These are phyloP conservation scores for Hemichromis elongatus DNA, from an alignment of 2,113 vertebrate genomes.

Conservation along the genomic window DNA sequence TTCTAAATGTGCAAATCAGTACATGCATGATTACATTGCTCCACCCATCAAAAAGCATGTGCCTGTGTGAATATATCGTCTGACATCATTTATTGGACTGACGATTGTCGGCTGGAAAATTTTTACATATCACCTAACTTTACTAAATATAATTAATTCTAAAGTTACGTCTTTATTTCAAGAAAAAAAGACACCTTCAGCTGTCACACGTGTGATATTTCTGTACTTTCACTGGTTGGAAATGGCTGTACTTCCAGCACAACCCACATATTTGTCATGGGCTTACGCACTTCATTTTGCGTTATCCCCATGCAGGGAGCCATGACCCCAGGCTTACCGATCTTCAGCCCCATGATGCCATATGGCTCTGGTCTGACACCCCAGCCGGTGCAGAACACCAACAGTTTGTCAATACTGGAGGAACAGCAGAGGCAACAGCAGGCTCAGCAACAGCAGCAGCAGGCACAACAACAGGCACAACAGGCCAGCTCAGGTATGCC, in stretches of 20 bases:
- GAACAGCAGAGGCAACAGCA: constrained; percentile 92
- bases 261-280: not conserved
- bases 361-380: constrained; percentile 96
- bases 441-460: constrained; percentile 76
- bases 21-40: not conserved
- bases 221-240: not conserved
- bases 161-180: not conserved
- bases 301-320: constrained; percentile 73
- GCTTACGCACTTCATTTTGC: not conserved
- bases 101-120: not conserved
- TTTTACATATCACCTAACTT: not conserved
- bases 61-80: not conserved
- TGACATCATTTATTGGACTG: not conserved
- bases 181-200: not conserved
- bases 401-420: constrained; percentile 88
- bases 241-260: not conserved
- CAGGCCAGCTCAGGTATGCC: constrained; percentile 68
- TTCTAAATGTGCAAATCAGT: accelerated
- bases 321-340: constrained; percentile 90
- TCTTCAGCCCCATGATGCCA: constrained; percentile 98
- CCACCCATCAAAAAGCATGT: not conserved
- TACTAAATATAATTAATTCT: not conserved
- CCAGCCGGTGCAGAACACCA: constrained; percentile 91
- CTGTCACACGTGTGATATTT: not conserved
- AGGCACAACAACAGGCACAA: constrained; percentile 60